phyloP scores from a whole-genome alignment of 2,797 vertebrate species.

The Clarias laeviceps region DNA sequence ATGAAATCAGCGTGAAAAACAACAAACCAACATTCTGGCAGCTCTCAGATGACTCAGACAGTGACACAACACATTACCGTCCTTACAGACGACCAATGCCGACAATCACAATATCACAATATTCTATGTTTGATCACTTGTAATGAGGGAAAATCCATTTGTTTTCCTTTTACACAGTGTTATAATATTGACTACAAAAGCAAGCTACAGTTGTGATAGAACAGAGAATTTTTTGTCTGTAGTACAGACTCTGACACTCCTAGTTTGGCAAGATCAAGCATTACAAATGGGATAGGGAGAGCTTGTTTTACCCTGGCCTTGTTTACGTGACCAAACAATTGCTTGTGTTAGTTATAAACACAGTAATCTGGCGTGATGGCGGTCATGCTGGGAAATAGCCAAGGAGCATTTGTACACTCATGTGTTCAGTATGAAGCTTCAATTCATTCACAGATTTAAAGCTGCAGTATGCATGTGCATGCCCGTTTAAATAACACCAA shows the following conservation, averaged over 20 bases:
- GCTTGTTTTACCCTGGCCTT: constrained; percentile 43
- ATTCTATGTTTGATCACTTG: neutral
- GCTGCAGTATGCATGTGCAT: neutral
- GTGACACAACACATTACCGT: constrained; percentile 15
- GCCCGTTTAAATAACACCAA: constrained; percentile 6
- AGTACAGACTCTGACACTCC: constrained; percentile 2
- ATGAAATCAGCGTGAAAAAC: constrained; percentile 28
- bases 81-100: neutral
- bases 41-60: constrained; percentile 23
- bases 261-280: constrained; percentile 30
- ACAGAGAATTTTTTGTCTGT: neutral
- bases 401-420: constrained; percentile 28
- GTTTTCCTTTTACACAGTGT: neutral
- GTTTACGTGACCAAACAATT: constrained; percentile 60
- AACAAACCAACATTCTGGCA: constrained; percentile 36
- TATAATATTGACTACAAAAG: neutral
- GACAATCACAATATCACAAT: neutral
- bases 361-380: constrained; percentile 50
- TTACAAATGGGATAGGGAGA: constrained; percentile 30
- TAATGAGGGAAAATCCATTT: neutral
- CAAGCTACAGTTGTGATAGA: neutral
- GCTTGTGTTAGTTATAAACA: constrained; percentile 59
- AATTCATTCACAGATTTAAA: constrained; percentile 24
- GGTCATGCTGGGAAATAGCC: constrained; percentile 26
- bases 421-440: constrained; percentile 23